Evolutionary conservation across 1,140 invertebrate species (phyloP).

Genomic region (Fopius arisanus): DNA sequence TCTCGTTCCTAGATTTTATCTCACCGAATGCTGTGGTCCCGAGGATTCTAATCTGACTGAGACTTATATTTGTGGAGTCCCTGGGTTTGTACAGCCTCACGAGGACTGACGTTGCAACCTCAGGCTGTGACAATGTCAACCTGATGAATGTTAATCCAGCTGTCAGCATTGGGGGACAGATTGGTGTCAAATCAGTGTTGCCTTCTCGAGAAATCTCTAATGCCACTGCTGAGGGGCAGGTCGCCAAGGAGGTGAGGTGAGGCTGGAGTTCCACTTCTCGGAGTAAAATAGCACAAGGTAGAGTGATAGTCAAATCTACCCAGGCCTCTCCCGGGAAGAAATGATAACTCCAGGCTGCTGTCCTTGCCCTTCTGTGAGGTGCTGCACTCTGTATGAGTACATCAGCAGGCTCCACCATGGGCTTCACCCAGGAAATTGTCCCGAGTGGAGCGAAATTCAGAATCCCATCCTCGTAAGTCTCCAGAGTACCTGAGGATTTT

Average conservation of each 20-base stretch:
- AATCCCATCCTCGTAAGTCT: conserved; percentile 71
- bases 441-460: conserved; percentile 90
- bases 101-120: conserved; percentile 76
- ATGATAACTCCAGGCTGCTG: conserved; percentile 91
- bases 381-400: conserved; percentile 77
- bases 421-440: conserved; percentile 81
- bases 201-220: conserved; percentile 75
- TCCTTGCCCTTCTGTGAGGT: conserved; percentile 82
- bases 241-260: conserved; percentile 83
- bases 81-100: conserved; percentile 79
- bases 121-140: conserved; percentile 79
- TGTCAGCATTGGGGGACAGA: conserved; percentile 78
- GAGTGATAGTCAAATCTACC: conserved; percentile 84
- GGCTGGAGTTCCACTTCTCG: conserved; percentile 89
- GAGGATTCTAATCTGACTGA: conserved; percentile 86
- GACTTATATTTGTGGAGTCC: conserved; percentile 86
- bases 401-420: conserved; percentile 86
- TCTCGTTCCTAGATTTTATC: conserved; percentile 57
- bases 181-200: conserved; percentile 69
- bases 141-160: conserved; percentile 87
- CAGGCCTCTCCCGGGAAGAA: conserved; percentile 91
- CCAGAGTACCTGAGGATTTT: conserved; percentile 66
- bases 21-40: conserved; percentile 81
- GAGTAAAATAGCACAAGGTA: conserved; percentile 89
- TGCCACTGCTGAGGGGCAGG: conserved; percentile 89